Evolutionary conservation across 2,888 invertebrate species (phyloP).

Genomic region (Aphodius sticticus): DNA sequence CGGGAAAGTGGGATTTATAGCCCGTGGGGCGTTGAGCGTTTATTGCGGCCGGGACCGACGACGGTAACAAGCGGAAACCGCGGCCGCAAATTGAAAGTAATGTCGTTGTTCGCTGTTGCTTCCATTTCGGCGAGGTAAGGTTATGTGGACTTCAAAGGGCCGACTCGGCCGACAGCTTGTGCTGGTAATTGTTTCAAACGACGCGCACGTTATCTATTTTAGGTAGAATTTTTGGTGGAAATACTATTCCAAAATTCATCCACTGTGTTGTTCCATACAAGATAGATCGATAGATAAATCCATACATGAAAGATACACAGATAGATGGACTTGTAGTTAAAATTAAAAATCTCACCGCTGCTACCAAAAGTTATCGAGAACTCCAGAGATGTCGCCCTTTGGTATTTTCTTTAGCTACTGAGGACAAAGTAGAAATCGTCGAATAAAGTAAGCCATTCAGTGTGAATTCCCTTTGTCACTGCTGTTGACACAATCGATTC

Average conservation of each 20-base stretch:
- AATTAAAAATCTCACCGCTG: too few species aligned
- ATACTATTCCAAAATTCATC: too few species aligned
- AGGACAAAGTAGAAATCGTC: background rate
- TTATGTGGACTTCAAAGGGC: conserved; percentile 43
- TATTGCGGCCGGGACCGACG: background rate
- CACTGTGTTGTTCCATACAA: background rate
- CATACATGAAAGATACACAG: too few species aligned
- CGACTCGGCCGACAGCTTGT: too few species aligned
- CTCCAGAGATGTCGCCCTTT: too few species aligned
- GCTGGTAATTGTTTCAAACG: background rate
- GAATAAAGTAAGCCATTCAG: background rate
- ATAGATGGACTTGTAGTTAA: too few species aligned
- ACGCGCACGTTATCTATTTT: background rate
- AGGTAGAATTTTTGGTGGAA: background rate
- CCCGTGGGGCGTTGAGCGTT: background rate
- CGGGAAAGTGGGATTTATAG: background rate
- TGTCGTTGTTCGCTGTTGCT: conserved; percentile 46
- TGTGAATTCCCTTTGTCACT: background rate
- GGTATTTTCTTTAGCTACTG: too few species aligned
- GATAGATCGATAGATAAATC: too few species aligned
- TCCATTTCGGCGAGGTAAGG: conserved; percentile 28
- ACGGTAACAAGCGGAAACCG: conserved; percentile 4
- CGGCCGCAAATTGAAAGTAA: conserved; percentile 54
- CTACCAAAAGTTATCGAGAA: too few species aligned
- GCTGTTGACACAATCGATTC: conserved; percentile 4